Evolutionary conservation across 2,113 vertebrate species (phyloP).

Genomic region (Pelvicachromis taeniatus): DNA sequence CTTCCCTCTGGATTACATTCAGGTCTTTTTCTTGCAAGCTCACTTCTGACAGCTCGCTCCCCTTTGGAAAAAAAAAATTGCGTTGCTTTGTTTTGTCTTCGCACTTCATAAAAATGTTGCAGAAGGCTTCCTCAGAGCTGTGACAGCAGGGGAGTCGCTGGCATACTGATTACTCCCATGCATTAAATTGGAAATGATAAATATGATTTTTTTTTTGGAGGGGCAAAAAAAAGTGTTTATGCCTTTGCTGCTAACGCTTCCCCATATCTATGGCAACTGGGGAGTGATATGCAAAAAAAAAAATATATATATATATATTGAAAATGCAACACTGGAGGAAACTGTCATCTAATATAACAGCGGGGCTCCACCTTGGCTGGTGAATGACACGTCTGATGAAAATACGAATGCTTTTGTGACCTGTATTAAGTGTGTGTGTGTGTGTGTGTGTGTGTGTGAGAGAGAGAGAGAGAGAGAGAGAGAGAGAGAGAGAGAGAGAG

Average conservation of each 20-base stretch:
- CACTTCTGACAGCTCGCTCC: conserved; percentile 36
- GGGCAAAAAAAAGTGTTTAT: not conserved
- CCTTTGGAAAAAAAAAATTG: not conserved
- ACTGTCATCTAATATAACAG: not conserved
- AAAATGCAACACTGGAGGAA: conserved; percentile 3
- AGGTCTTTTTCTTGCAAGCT: conserved; percentile 3
- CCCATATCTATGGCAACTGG: not conserved
- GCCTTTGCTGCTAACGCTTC: not conserved
- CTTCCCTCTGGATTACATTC: conserved; percentile 30
- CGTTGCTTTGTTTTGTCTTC: conserved; percentile 3
- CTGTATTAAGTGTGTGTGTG: not conserved
- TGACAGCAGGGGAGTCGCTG: conserved; percentile 16
- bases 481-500: too few relatives aligned
- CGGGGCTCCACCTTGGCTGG: not conserved
- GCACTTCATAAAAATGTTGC: not conserved
- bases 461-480: too few relatives aligned
- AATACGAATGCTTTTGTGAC: not conserved
- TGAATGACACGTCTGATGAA: not conserved
- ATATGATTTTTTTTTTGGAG: not conserved
- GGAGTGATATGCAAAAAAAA: not conserved
- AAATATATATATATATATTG: not conserved
- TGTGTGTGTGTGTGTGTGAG: not conserved
- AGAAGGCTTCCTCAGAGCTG: conserved; percentile 16
- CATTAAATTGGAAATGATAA: conserved; percentile 49
- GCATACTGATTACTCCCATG: conserved; percentile 26